These are phyloP conservation scores for Hippoglossus stenolepis DNA, from an alignment of 2,113 vertebrate species.

Conservation along the genomic window DNA sequence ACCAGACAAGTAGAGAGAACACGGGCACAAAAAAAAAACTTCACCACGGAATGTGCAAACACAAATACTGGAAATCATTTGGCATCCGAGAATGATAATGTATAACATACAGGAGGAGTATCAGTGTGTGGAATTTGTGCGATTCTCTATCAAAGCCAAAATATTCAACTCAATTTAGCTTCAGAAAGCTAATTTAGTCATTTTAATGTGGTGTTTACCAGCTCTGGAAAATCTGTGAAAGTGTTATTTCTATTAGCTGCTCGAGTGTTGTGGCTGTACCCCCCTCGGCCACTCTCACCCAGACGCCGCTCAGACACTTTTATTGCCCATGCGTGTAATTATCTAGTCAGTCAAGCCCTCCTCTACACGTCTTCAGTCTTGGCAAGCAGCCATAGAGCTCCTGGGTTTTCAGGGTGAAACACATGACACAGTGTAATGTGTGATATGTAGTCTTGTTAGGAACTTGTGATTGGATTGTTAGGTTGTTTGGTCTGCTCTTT, in stretches of 20 bases:
- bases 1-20: no score
- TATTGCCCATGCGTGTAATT: slow-evolving; percentile 33
- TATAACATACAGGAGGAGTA: not conserved
- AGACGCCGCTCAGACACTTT: slow-evolving; percentile 31
- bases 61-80: slow-evolving; percentile 44
- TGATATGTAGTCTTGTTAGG: slow-evolving; percentile 1
- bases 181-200: slow-evolving; percentile 35
- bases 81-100: slow-evolving; percentile 1
- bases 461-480: slow-evolving; percentile 3
- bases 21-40: not conserved
- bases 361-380: slow-evolving; percentile 4
- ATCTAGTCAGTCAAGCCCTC: slow-evolving; percentile 24
- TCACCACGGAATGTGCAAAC: slow-evolving; percentile 2
- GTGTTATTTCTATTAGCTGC: slow-evolving; percentile 30
- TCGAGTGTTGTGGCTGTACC: slow-evolving; percentile 12
- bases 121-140: not conserved
- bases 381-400: not conserved
- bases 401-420: slow-evolving; percentile 3
- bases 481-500: not conserved
- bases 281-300: slow-evolving; percentile 14
- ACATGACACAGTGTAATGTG: slow-evolving; percentile 9
- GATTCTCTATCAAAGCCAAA: not conserved
- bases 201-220: slow-evolving; percentile 33
- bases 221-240: slow-evolving; percentile 28
- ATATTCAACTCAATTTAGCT: slow-evolving; percentile 4